Conservation (phyloP, 1,140 invertebrate species). For the Polyergus mexicanus region DNA sequence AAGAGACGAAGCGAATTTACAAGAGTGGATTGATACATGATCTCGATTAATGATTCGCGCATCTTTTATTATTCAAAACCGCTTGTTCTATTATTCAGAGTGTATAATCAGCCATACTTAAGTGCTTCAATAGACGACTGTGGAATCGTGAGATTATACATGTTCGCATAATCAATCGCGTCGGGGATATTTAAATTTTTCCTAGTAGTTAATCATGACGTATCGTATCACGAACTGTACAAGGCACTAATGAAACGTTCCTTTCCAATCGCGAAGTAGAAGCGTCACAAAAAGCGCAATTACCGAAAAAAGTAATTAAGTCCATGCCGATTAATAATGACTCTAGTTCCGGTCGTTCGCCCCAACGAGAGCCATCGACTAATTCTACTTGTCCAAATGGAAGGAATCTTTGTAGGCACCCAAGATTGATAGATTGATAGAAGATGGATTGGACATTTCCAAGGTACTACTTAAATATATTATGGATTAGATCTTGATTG, state of each 20-base stretch:
- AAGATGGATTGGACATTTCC: slow-evolving; percentile 49
- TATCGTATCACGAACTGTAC: slow-evolving; percentile 42
- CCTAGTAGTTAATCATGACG: slow-evolving; percentile 41
- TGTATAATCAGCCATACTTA: slow-evolving; percentile 17
- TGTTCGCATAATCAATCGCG: slow-evolving; percentile 50
- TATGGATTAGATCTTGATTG: slow-evolving; percentile 48
- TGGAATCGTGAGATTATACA: slow-evolving; percentile 27
- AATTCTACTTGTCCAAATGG: slow-evolving; percentile 27
- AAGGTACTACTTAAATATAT: slow-evolving; percentile 47
- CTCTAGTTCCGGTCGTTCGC: slow-evolving; percentile 41
- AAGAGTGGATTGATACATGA: slow-evolving; percentile 32
- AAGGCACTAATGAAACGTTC: slow-evolving; percentile 45
- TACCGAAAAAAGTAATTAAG: slow-evolving; percentile 78
- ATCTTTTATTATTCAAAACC: slow-evolving; percentile 25
- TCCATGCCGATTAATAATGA: slow-evolving; percentile 65
- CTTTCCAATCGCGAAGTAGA: slow-evolving; percentile 24
- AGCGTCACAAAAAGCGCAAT: slow-evolving; percentile 74
- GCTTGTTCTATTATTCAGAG: slow-evolving; percentile 17
- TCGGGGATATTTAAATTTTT: slow-evolving; percentile 52
- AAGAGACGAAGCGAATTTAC: slow-evolving; percentile 15
- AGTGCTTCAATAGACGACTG: slow-evolving; percentile 13
- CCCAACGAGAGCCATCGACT: slow-evolving; percentile 15
- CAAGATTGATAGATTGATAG: slow-evolving; percentile 53
- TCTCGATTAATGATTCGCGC: slow-evolving; percentile 20
- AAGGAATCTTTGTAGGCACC: slow-evolving; percentile 32